These are phyloP conservation scores for Rhynchotus rufescens DNA, from an alignment of 2,797 vertebrate species.

Conservation along the genomic window DNA sequence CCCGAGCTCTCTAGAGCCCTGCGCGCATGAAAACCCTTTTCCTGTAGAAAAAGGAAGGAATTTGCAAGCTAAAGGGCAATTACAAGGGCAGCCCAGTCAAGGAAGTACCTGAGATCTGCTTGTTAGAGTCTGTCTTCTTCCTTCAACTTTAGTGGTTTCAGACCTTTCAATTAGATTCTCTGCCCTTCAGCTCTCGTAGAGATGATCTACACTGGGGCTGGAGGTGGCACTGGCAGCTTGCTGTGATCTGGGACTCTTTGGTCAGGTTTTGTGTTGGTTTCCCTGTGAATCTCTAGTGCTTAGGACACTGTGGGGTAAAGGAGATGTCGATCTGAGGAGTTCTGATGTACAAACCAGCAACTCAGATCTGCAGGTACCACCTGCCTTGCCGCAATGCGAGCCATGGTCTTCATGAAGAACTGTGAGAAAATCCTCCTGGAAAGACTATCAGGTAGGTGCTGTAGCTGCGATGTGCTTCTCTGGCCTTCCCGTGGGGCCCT, in stretches of 20 bases:
- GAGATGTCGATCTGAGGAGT: too few species aligned
- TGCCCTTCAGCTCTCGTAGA: rapidly evolving
- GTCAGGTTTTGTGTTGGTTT: not conserved
- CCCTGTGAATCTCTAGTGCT: rapidly evolving
- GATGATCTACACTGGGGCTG: not conserved
- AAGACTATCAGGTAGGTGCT: not conserved
- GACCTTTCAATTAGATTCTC: not conserved
- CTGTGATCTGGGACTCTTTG: not conserved
- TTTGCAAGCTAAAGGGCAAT: not conserved
- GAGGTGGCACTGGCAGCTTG: not conserved
- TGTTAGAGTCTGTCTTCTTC: not conserved
- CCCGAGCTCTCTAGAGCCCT: not conserved
- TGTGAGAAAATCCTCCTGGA: not conserved
- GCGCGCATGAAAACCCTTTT: not conserved
- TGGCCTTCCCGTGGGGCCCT: not conserved
- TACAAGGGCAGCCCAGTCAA: not conserved
- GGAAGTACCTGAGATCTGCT: not conserved
- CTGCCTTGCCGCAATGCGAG: not conserved
- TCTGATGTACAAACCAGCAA: not conserved
- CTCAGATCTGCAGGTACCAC: rapidly evolving
- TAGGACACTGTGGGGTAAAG: not conserved
- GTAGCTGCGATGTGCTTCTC: not conserved
- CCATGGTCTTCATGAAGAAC: not conserved
- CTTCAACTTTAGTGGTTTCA: not conserved
- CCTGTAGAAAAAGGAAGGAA: not conserved